These are phyloP conservation scores for Cyprinella venusta DNA, from an alignment of 2,797 vertebrate species.

Conservation along the genomic window DNA sequence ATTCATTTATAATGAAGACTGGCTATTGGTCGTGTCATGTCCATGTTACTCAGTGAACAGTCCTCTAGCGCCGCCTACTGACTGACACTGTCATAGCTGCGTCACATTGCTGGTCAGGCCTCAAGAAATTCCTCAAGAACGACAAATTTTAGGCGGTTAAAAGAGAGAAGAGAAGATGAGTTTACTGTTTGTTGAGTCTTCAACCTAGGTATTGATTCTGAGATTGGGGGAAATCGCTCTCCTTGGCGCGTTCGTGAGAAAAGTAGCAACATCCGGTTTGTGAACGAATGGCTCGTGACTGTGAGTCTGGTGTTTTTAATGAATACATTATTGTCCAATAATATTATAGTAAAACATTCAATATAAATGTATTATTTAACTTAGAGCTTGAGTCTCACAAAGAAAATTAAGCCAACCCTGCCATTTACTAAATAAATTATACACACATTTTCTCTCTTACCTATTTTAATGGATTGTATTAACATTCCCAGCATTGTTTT, in stretches of 20 bases:
- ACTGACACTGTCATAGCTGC: background rate
- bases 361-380: background rate
- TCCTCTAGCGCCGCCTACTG: slow-evolving; percentile 77
- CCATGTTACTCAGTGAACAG: slow-evolving; percentile 23
- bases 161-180: background rate
- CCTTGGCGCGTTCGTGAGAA: background rate
- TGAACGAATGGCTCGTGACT: background rate
- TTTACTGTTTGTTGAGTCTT: background rate
- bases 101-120: background rate
- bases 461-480: background rate
- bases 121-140: background rate
- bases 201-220: background rate
- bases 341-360: background rate
- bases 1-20: background rate
- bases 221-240: background rate
- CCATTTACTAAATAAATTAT: background rate
- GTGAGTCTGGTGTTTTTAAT: background rate
- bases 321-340: background rate
- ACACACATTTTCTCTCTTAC: background rate
- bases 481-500: background rate
- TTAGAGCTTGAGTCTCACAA: background rate
- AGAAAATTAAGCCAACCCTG: background rate
- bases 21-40: background rate
- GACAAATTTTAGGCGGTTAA: background rate
- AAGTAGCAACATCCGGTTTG: background rate